phyloP scores from a whole-genome alignment of 2,888 invertebrate genomes.

The Notodonta dromedarius region DNA sequence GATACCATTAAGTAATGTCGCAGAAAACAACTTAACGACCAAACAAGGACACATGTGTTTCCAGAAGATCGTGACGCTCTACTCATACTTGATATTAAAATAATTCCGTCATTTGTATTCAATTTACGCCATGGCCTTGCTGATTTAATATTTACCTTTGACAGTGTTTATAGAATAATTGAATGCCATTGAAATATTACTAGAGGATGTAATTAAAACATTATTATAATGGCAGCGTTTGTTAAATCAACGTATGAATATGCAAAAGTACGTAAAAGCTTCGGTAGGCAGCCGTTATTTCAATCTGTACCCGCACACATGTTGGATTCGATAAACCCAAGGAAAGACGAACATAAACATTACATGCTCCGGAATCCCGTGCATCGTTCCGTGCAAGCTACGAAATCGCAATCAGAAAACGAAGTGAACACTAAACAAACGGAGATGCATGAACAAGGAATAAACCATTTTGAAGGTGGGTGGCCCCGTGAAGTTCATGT shows the following conservation, averaged over 20 bases:
- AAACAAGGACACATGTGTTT: conserved; percentile 74
- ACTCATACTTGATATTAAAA: conserved; percentile 49
- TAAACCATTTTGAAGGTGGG: conserved; percentile 92
- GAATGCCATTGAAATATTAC: conserved; percentile 20
- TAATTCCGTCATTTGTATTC: conserved; percentile 53
- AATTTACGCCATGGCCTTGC: conserved; percentile 58
- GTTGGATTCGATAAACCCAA: conserved; percentile 70
- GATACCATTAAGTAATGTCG: conserved; percentile 13
- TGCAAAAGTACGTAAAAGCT: conserved; percentile 74
- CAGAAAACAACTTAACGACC: conserved; percentile 34
- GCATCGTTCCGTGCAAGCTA: conserved; percentile 74
- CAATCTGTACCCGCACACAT: conserved; percentile 68
- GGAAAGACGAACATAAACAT: conserved; percentile 63
- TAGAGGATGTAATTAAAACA: conserved; percentile 9
- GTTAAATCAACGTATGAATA: conserved; percentile 71
- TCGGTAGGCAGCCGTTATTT: conserved; percentile 80
- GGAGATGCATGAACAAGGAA: conserved; percentile 84
- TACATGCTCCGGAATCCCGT: conserved; percentile 82
- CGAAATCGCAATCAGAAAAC: conserved; percentile 72
- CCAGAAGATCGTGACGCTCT: conserved; percentile 48
- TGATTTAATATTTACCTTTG: conserved; percentile 56
- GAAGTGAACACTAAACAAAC: conserved; percentile 86
- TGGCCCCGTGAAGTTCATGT: conserved; percentile 91
- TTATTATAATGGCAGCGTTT: conserved; percentile 51
- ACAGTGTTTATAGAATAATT: conserved; percentile 33